Percentiles rank a stretch among this genome's conserved stretches.
phyloP scores from a whole-genome alignment of 2,113 vertebrate genomes.

The Datnioides undecimradiatus region DNA sequence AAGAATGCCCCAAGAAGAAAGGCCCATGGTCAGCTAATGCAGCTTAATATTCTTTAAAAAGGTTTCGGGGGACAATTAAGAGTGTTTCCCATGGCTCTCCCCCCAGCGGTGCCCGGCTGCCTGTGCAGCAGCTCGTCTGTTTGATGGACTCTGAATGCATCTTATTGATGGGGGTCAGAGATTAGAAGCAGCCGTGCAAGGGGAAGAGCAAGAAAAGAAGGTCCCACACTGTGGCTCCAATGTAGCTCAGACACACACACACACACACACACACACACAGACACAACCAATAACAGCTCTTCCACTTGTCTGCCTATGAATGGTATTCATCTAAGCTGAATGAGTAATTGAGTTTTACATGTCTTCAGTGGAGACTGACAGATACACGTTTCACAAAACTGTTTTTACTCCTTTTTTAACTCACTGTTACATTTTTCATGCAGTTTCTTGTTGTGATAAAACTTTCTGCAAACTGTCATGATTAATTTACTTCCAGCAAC shows the following conservation, averaged over 20 bases:
- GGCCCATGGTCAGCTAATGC: slow-evolving; percentile 84
- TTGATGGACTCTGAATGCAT: slow-evolving; percentile 86
- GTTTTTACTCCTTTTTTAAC: neutral
- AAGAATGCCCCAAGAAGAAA: slow-evolving; percentile 82
- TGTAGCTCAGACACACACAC: slow-evolving; percentile 62
- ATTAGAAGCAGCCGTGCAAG: slow-evolving; percentile 81
- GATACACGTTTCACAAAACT: slow-evolving; percentile 28
- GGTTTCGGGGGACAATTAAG: slow-evolving; percentile 84
- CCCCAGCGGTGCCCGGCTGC: slow-evolving; percentile 77
- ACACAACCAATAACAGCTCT: slow-evolving; percentile 77
- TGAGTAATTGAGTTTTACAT: slow-evolving; percentile 61
- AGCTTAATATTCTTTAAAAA: slow-evolving; percentile 88
- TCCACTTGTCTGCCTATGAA: slow-evolving; percentile 83
- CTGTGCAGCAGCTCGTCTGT: slow-evolving; percentile 80
- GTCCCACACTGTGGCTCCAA: slow-evolving; percentile 71
- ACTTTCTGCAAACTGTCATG: neutral
- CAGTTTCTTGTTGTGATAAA: neutral
- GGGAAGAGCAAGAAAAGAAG: slow-evolving; percentile 72
- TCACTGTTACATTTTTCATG: neutral
- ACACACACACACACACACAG: slow-evolving; percentile 54
- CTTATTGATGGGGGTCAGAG: slow-evolving; percentile 87
- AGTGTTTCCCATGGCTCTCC: slow-evolving; percentile 83
- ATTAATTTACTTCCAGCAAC: neutral
- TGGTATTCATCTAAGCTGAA: slow-evolving; percentile 74
- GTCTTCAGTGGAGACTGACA: slow-evolving; percentile 32